Base-by-base conservation (phyloP, 1,140 invertebrate genomes). In the Pseudomyrmex gracilis region DNA sequence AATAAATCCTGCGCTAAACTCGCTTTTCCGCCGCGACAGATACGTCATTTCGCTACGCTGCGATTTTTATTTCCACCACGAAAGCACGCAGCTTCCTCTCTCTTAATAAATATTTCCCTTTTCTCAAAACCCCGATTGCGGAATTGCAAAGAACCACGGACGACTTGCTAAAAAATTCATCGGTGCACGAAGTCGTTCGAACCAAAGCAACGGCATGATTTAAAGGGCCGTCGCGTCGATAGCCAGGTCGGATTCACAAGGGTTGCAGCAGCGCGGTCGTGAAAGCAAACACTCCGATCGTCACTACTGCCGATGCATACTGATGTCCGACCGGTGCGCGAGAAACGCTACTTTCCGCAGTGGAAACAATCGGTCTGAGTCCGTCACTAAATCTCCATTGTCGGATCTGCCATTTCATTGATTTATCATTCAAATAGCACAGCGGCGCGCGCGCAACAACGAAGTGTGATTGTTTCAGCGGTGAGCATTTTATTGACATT, bases 341-440 rank as follows among this genome's bases (percentile, higher is more conserved):
- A 47, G 49, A n/a, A 20, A 20, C 58, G 13, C 70, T 74, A 82
- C 70, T 74, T 80, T 63, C 47, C 34, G 15, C 49, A 74, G 8
- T 71, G n/a, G 43, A 71, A 49, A 71, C 66, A 60, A 34, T 71
- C 51, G 51, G 10, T 24, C 13, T 47, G n/a, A 58, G 20, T 49
- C 43, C 55, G 20, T 22, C 20, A 67, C 12, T 71, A 68, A 68
- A 78, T 78, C 53, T 15, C 51, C n/a, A 12, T 70, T 55, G 51
- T 43, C 17, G 9, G 7, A 58, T 8, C 20, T 58, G 12, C 20
- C 20, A 47, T 45, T 68, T 80, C 53, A n/a, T 2, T 24, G 45
- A 80, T 78, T 57, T 70, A 58, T 70, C 2, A 70, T 71, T 71
- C 76, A 58, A 70, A 49, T 34, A 70, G 0, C 22, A 34, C 34